phyloP scores from a whole-genome alignment of 2,888 invertebrate species.

The Muscina levida region DNA sequence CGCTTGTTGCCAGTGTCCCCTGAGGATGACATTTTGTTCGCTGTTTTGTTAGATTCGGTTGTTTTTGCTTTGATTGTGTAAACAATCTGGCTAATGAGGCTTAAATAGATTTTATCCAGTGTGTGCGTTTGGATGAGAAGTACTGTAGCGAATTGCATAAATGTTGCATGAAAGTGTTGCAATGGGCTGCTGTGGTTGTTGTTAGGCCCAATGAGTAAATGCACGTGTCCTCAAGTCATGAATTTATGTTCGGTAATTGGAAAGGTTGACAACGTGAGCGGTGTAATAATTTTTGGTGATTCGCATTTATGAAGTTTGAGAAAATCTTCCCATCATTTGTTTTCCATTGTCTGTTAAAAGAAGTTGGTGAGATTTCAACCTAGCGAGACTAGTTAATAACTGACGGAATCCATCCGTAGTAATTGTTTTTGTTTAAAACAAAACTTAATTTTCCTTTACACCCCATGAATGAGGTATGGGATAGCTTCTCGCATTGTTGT shows the following conservation, averaged over 20 bases:
- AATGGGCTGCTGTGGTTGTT: conserved; percentile 8
- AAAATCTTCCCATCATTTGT: too few species aligned
- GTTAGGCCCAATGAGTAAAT: background rate
- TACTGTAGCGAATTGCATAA: conserved; percentile 61
- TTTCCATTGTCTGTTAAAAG: too few species aligned
- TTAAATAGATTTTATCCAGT: conserved; percentile 57
- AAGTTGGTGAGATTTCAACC: too few species aligned
- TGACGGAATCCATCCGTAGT: too few species aligned
- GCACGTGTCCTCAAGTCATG: conserved; percentile 43
- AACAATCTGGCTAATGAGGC: conserved; percentile 66
- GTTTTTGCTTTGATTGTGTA: conserved; percentile 52
- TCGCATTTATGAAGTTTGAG: too few species aligned
- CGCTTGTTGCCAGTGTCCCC: conserved; percentile 40
- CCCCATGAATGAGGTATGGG: too few species aligned
- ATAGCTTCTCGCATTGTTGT: too few species aligned
- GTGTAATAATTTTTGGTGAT: too few species aligned
- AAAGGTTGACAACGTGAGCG: too few species aligned
- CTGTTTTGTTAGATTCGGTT: conserved; percentile 30
- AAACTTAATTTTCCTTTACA: too few species aligned
- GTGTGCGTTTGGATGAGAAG: conserved; percentile 36
- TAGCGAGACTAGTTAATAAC: too few species aligned
- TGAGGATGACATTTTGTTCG: conserved; percentile 24
- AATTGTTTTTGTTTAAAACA: too few species aligned
- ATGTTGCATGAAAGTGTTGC: conserved; percentile 50
- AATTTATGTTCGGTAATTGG: background rate